phyloP scores from a whole-genome alignment of 2,797 vertebrate genomes.

The Anguilla obscura region DNA sequence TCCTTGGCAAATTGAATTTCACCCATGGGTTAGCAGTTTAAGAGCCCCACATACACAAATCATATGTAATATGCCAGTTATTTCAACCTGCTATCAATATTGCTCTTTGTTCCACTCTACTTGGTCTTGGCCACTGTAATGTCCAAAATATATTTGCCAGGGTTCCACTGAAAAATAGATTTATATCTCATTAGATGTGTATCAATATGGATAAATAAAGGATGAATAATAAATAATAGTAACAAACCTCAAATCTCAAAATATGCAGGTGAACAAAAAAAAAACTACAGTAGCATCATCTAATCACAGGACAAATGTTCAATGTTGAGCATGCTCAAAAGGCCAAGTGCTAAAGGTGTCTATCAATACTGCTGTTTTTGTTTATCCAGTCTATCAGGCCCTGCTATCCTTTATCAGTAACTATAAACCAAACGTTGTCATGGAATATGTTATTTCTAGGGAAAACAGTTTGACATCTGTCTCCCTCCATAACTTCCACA shows the following conservation, averaged over 20 bases:
- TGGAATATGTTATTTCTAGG: constrained; percentile 32
- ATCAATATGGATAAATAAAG: no score
- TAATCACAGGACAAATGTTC: background rate
- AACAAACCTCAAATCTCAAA: background rate
- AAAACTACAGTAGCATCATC: background rate
- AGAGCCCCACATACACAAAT: background rate
- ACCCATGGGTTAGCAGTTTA: background rate
- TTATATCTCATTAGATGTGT: no score
- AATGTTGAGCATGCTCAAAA: background rate
- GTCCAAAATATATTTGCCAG: background rate
- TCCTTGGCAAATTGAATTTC: background rate
- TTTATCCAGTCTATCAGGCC: constrained; percentile 27
- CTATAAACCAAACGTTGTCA: constrained; percentile 39
- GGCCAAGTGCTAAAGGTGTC: background rate
- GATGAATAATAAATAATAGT: background rate
- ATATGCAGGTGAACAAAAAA: background rate
- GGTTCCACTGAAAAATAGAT: no score
- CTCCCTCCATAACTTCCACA: constrained; percentile 33
- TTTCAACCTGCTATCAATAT: background rate
- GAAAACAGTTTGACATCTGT: constrained; percentile 38
- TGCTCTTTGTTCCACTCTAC: background rate
- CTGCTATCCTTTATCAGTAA: constrained; percentile 30
- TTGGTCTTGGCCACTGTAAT: background rate
- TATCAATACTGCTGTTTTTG: constrained; percentile 7
- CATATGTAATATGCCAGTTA: background rate